A percentile compares a stretch with the other conserved stretches of the same genome.
These are phyloP conservation scores for Megalops atlanticus DNA, from an alignment of 2,113 vertebrate species.

Conservation along the genomic window DNA sequence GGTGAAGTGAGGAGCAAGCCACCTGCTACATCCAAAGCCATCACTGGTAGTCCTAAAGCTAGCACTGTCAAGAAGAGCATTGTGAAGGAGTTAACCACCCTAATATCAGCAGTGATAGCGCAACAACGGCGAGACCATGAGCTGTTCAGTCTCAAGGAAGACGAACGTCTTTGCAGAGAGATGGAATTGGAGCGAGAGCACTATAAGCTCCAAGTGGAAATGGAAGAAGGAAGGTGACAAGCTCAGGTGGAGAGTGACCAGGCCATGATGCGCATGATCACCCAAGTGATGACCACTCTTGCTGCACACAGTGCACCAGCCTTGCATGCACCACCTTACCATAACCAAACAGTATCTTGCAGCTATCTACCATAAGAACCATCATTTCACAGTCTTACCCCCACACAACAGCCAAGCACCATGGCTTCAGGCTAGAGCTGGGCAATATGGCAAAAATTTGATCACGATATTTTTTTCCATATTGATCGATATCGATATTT, in stretches of 20 bases:
- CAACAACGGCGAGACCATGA: not conserved
- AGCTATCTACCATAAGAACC: not conserved
- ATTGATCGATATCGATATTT: too few species aligned
- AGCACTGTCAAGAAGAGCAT: too few species aligned
- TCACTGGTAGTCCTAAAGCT: too few species aligned
- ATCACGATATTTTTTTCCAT: too few species aligned
- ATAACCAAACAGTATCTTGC: not conserved
- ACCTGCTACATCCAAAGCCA: too few species aligned
- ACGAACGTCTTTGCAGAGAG: not conserved
- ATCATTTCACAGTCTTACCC: not conserved
- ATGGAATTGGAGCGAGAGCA: constrained; percentile 1
- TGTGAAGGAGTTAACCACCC: not conserved
- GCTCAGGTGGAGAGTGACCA: not conserved
- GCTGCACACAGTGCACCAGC: not conserved
- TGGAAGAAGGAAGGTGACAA: not conserved
- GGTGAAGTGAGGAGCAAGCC: too few species aligned
- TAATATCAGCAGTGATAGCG: not conserved
- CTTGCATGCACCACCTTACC: constrained; percentile 3
- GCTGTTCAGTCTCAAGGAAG: not conserved
- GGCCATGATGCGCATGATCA: not conserved
- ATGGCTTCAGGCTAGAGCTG: constrained; percentile 6
- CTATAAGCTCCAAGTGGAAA: not conserved
- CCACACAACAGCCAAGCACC: not conserved
- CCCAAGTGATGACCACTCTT: constrained; percentile 3
- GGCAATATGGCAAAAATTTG: too few species aligned